A percentile compares a stretch with the other conserved stretches of the same genome.
phyloP scores from a whole-genome alignment of 2,113 vertebrate species.

The Paracanthobrama guichenoti region DNA sequence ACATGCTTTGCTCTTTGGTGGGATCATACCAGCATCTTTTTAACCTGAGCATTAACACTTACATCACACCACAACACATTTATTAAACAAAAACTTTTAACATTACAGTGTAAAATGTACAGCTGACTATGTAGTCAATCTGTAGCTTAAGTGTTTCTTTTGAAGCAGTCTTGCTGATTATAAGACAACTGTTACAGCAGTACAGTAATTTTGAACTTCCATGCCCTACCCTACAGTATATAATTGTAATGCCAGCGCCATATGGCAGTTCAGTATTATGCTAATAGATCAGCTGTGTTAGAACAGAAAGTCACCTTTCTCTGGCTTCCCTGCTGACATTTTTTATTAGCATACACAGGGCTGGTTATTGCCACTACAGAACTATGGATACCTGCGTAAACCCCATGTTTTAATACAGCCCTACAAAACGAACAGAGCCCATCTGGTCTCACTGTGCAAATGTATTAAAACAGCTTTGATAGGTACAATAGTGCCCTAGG shows the following conservation, averaged over 20 bases:
- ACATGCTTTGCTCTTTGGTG: background rate
- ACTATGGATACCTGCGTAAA: conserved; percentile 10
- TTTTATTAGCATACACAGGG: conserved; percentile 53
- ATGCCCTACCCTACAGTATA: background rate
- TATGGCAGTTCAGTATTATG: conserved; percentile 54
- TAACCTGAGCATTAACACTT: background rate
- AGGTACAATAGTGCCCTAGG: conserved; percentile 21
- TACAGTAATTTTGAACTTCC: background rate
- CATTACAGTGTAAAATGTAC: background rate
- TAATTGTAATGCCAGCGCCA: conserved; percentile 31
- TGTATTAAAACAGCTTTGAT: conserved; percentile 39
- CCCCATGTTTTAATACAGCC: conserved; percentile 37
- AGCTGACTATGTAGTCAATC: background rate
- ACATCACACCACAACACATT: background rate
- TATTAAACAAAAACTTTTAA: background rate
- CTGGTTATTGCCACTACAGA: conserved; percentile 52
- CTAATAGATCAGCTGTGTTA: conserved; percentile 59
- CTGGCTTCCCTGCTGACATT: conserved; percentile 33
- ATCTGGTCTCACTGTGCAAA: conserved; percentile 47
- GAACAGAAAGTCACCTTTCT: conserved; percentile 59
- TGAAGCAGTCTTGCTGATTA: background rate
- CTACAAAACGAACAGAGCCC: conserved; percentile 40
- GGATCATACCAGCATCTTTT: background rate
- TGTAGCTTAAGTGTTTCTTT: background rate
- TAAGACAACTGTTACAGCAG: background rate